Percentiles rank a stretch among this genome's conserved stretches.
phyloP scores from a whole-genome alignment of 1,140 invertebrate genomes.

The Zaprionus camerounensis region DNA sequence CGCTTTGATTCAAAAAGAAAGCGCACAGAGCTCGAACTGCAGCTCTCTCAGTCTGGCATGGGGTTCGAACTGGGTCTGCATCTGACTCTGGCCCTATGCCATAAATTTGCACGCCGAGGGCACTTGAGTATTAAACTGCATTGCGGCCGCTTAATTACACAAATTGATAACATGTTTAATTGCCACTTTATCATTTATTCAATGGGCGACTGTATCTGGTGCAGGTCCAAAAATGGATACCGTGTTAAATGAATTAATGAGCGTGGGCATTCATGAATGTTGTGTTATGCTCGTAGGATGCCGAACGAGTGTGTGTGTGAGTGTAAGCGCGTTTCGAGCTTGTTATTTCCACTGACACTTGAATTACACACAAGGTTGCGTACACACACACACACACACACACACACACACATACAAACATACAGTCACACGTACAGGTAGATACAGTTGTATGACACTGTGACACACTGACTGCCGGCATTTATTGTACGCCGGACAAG shows the following conservation, averaged over 20 bases:
- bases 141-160: conserved; percentile 46
- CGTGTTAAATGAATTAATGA: conserved; percentile 19
- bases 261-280: conserved; percentile 5
- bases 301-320: neutral
- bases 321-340: neutral
- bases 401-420: neutral
- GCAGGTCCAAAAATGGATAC: neutral
- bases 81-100: conserved; percentile 16
- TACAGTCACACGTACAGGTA: neutral
- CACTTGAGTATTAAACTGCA: conserved; percentile 29
- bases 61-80: neutral
- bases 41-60: neutral
- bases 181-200: conserved; percentile 36
- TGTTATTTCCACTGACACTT: conserved; percentile 13
- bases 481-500: conserved; percentile 12
- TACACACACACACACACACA: conserved; percentile 3
- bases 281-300: neutral
- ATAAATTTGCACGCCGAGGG: conserved; percentile 45
- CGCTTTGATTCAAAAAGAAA: conserved; percentile 50
- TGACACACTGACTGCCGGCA: conserved; percentile 43
- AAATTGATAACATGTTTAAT: conserved; percentile 36
- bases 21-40: neutral
- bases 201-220: neutral
- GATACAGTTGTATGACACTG: neutral
- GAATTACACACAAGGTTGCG: conserved; percentile 23